Base-by-base conservation (phyloP, 2,113 vertebrate species). In the Macrotus californicus region DNA sequence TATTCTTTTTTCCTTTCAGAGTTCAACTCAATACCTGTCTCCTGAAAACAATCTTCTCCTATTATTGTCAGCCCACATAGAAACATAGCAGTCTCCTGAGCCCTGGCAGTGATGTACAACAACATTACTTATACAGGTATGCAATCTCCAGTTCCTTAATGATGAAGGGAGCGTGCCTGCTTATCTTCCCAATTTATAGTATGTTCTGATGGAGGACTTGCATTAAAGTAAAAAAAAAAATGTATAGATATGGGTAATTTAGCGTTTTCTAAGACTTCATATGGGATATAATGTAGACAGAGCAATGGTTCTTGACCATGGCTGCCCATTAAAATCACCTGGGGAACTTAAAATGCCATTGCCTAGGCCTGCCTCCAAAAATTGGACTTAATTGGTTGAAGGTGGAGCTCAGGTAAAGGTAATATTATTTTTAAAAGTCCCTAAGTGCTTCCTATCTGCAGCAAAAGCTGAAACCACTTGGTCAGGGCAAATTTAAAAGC, bases 1-100 rank as follows among this genome's bases (percentile, higher is more conserved):
- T 41, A 69, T 93, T 77, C 36, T 75, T 88, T 90, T 75, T 87
- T 93, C 73, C 24, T 75, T 76, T 85, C 46, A 94, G 24, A 89
- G 39, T 73, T 82, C 61, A 76, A 26, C 61, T 67, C 67, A 82
- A 13, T 48, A 80, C n/a, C n/a, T 16, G 13, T 39, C 31, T 89
- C 31, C 83, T 54, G 1, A 31, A 14, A 48, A 31, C 43, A 70
- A 3, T 50, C 22, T 70, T 85, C 24, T 12, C 18, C 13, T 3
- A 24, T 95, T 54, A 61, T 39, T 7, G 3, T 46, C 59, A 39
- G 50, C 13, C 29, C 21, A 29, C 5, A 8, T 59, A 36, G 46
- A 82, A 70, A 85, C 18, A 16, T 34, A 56, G 56, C 54, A 61
- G 19, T 39, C 46, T 14, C 36, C 41, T 43, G 56, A 70, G 61